A percentile compares a stretch with the other conserved stretches of the same genome.
phyloP scores from a whole-genome alignment of 2,888 invertebrate species.

The Cantharis lateralis region DNA sequence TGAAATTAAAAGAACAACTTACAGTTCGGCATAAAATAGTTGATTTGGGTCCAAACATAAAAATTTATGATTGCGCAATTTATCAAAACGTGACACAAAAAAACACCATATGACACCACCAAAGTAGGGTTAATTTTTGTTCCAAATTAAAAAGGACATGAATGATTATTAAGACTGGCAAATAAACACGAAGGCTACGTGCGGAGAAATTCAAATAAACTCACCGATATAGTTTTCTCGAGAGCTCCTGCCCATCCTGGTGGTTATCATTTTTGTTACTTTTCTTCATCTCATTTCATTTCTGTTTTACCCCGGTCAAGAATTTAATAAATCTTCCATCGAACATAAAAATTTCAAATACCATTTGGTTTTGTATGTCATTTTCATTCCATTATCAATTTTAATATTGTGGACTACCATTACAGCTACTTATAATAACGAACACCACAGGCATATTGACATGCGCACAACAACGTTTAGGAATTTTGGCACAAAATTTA shows the following conservation, averaged over 20 bases:
- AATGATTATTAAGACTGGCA: not conserved
- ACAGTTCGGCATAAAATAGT: not conserved
- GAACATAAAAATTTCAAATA: conserved; percentile 44
- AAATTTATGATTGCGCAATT: not conserved
- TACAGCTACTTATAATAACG: conserved; percentile 52
- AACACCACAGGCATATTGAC: conserved; percentile 27
- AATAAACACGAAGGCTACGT: not conserved
- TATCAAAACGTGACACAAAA: not conserved
- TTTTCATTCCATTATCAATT: conserved; percentile 53
- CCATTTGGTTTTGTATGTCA: conserved; percentile 46
- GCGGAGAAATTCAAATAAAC: conserved; percentile 24
- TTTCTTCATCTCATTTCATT: conserved; percentile 64
- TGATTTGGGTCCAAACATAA: not conserved
- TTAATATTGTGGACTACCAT: conserved; percentile 54
- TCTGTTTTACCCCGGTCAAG: conserved; percentile 55
- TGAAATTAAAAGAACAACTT: not conserved
- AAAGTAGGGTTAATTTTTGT: not conserved
- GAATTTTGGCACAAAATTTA: not conserved
- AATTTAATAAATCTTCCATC: conserved; percentile 51
- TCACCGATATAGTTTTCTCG: conserved; percentile 63
- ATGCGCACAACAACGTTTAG: conserved; percentile 5
- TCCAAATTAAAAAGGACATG: not conserved
- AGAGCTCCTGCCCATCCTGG: conserved; percentile 61
- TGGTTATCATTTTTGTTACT: conserved; percentile 59
- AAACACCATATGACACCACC: not conserved